A percentile compares a stretch with the other conserved stretches of the same genome.
These are phyloP conservation scores for Hexactinellida sp. DNA, from an alignment of 37 sponge, comb jelly and placozoan species.

Conservation along the genomic window DNA sequence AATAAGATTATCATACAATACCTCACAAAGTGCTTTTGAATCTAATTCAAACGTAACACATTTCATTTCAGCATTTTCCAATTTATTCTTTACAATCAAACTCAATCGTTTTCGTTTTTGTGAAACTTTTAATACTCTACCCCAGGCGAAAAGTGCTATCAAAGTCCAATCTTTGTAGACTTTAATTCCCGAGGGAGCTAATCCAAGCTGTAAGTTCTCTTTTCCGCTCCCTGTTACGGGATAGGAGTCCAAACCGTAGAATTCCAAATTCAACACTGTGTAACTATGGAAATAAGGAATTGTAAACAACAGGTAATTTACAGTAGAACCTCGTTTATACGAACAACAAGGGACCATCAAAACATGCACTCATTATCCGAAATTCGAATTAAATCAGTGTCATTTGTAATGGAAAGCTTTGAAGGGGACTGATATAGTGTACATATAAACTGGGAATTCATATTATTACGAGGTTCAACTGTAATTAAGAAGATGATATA, in stretches of 20 bases:
- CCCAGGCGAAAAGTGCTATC: slow-evolving; percentile 7
- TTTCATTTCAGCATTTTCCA: background rate
- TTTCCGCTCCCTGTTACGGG: background rate
- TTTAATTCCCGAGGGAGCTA: slow-evolving; percentile 1
- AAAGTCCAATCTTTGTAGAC: background rate
- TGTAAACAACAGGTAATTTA: no score
- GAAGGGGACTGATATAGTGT: no score
- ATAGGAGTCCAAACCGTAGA: slow-evolving; percentile 6
- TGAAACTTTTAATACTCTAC: background rate
- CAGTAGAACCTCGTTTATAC: no score
- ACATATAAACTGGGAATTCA: no score
- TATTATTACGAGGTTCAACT: no score
- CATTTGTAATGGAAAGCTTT: no score
- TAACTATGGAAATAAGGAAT: background rate
- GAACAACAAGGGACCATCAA: no score
- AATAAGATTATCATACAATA: slow-evolving; percentile 1
- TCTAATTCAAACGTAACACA: background rate
- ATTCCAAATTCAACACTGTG: slow-evolving; percentile 9
- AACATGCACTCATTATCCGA: no score
- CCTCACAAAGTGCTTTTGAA: background rate
- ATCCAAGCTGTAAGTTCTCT: background rate
- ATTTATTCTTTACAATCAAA: background rate
- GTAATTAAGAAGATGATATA: no score
- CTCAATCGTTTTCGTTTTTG: background rate
- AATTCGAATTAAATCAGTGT: no score